Evolutionary conservation across 2,797 vertebrate genomes (phyloP).

Genomic region (Gymnopithys bicolor): DNA sequence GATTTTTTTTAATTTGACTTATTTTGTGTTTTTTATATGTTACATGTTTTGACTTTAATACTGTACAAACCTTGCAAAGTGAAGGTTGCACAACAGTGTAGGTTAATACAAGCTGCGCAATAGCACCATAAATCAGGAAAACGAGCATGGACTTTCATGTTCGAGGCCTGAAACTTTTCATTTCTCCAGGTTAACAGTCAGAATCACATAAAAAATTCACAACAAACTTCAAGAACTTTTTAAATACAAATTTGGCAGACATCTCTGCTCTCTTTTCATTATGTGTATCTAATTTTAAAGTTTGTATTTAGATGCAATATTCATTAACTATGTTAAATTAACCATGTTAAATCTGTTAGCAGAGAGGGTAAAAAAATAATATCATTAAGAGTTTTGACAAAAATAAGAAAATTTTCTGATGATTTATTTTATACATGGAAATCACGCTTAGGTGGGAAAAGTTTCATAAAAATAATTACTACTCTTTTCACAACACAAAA

Average conservation of each 20-base stretch:
- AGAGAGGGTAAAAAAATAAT: neutral
- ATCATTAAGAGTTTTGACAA: neutral
- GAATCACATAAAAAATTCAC: neutral
- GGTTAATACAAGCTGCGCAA: neutral
- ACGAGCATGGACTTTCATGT: neutral
- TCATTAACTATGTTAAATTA: neutral
- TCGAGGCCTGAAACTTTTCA: neutral
- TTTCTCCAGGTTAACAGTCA: neutral
- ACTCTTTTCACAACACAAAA: neutral
- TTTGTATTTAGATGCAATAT: neutral
- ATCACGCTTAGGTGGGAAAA: neutral
- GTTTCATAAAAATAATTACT: neutral
- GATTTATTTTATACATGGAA: neutral
- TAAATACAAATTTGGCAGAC: neutral
- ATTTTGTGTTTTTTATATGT: neutral
- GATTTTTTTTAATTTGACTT: neutral
- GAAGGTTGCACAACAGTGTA: neutral
- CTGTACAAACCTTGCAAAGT: neutral
- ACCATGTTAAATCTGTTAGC: neutral
- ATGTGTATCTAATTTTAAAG: neutral
- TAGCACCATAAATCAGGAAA: neutral
- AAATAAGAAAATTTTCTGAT: neutral
- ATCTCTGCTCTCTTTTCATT: neutral
- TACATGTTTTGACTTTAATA: neutral
- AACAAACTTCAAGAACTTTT: neutral